Evolutionary conservation across 2,113 vertebrate genomes (phyloP).

Genomic region (Festucalex cinctus): DNA sequence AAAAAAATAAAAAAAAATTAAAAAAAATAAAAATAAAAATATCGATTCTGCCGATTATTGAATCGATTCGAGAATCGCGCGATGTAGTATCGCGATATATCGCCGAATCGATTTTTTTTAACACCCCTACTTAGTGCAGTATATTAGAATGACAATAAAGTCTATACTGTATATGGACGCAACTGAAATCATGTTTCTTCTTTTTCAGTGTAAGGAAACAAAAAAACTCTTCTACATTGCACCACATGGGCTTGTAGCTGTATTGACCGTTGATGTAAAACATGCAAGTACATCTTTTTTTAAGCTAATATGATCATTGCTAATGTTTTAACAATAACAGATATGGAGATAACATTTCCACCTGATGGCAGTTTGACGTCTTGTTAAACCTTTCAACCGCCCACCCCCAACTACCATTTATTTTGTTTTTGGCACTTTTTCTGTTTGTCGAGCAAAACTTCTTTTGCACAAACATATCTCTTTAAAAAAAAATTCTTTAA

Average conservation of each 20-base stretch:
- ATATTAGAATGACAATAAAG: too few species aligned
- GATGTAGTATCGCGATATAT: too few species aligned
- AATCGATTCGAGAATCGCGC: too few species aligned
- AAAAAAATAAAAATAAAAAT: too few species aligned
- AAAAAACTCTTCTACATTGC: not conserved
- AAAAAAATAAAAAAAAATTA: too few species aligned
- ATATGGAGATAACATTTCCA: not conserved
- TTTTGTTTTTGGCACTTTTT: conserved; percentile 14
- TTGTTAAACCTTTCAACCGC: conserved; percentile 5
- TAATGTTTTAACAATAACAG: not conserved
- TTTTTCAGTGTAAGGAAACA: not conserved
- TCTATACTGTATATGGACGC: too few species aligned
- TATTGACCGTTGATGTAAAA: not conserved
- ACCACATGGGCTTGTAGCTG: too few species aligned
- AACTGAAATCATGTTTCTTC: not conserved
- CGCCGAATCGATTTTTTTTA: too few species aligned
- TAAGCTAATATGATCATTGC: not conserved
- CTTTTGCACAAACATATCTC: conserved; percentile 3
- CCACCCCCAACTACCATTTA: conserved; percentile 5
- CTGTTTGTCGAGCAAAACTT: not conserved
- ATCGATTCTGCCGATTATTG: too few species aligned
- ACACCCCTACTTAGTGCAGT: too few species aligned
- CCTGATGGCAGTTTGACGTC: conserved; percentile 8
- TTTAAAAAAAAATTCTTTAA: conserved; percentile 1
- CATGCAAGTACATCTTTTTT: not conserved